Evolutionary conservation across 2,888 invertebrate species (phyloP), one percentile per base, ranked within the genome.

Genomic region (Callyntrura guangdongensis): DNA sequence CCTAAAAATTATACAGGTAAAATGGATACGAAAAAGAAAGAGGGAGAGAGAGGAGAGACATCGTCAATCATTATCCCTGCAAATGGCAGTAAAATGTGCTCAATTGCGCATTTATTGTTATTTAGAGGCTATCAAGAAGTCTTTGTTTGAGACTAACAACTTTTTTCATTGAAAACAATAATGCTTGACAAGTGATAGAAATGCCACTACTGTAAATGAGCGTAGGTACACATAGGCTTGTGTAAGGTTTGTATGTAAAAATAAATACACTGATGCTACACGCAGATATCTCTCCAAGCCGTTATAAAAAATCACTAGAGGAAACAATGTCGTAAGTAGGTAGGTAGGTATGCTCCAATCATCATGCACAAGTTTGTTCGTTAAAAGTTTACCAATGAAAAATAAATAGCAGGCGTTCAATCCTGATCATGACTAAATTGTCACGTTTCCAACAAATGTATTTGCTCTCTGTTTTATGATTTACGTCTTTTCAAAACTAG

Each of bases 401-500:
- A 74, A 72, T 61, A 67, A 89, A 84, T 64, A 20, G 77, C 89
- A 83, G 77, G 77, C 83, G 45, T 89, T 89, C 74, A 89, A 74
- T 83, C 67, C 14, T 45, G 74, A 6, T 82, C 90, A 90, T 86
- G 90, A 90, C 90, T 86, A 45, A 86, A 86, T 90, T 90, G 90
- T 90, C 90, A 90, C 86, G 90, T 72, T 86, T 86, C 86, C 90
- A 90, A 90, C 86, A 82, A 84, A 45, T 69, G 59, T 12, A n/a
- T n/a, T 36, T 69, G 6, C 36, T 1, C 36, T 86, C 53, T 74
- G 72, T 45, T 72, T 14, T 53, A 74, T 85, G 88, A 82, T 64
- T 69, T 69, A 25, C 81, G 25, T 81, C 81, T 88, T 88, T 69
- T 72, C 36, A 89, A 84, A 90, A 81, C 84, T 27, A 85, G 85